These are phyloP conservation scores for Apolygus lucorum DNA, from an alignment of 1,140 invertebrate species.

Conservation along the genomic window DNA sequence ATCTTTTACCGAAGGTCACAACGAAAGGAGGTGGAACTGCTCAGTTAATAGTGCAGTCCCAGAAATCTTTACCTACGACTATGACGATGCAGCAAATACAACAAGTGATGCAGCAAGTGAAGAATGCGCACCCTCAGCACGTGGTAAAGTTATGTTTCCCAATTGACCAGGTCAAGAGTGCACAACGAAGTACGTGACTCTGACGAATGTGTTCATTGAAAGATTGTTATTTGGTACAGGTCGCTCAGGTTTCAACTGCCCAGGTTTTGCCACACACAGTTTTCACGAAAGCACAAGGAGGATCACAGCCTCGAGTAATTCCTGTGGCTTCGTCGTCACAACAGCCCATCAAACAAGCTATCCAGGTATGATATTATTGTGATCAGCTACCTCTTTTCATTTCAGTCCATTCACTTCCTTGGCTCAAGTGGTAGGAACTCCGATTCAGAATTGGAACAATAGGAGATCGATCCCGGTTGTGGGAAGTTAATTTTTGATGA, in stretches of 20 bases:
- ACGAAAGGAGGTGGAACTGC: slow-evolving; percentile 46
- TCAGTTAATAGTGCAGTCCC: slow-evolving; percentile 53
- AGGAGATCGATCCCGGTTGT: too few relatives aligned
- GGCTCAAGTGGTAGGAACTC: too few relatives aligned
- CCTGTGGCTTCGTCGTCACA: slow-evolving; percentile 41
- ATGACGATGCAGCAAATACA: slow-evolving; percentile 69
- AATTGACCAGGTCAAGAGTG: too few relatives aligned
- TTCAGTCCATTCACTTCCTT: not conserved
- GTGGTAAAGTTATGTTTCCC: slow-evolving; percentile 39
- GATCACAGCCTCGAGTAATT: slow-evolving; percentile 42
- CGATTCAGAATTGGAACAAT: too few relatives aligned
- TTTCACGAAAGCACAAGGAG: slow-evolving; percentile 34
- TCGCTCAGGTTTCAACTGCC: slow-evolving; percentile 21
- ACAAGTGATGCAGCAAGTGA: slow-evolving; percentile 59
- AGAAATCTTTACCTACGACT: slow-evolving; percentile 52
- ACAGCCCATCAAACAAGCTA: slow-evolving; percentile 45
- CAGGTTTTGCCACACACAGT: slow-evolving; percentile 37
- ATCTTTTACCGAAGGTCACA: slow-evolving; percentile 31
- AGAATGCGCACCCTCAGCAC: slow-evolving; percentile 49
- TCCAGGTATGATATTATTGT: too few relatives aligned
- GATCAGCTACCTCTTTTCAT: not conserved
- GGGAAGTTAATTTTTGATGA: too few relatives aligned
- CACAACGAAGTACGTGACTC: too few relatives aligned
- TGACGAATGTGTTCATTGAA: too few relatives aligned
- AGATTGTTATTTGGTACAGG: slow-evolving; percentile 33